Conservation (phyloP, 2,797 vertebrate species). For the Oryzias dopingdopingensis region DNA sequence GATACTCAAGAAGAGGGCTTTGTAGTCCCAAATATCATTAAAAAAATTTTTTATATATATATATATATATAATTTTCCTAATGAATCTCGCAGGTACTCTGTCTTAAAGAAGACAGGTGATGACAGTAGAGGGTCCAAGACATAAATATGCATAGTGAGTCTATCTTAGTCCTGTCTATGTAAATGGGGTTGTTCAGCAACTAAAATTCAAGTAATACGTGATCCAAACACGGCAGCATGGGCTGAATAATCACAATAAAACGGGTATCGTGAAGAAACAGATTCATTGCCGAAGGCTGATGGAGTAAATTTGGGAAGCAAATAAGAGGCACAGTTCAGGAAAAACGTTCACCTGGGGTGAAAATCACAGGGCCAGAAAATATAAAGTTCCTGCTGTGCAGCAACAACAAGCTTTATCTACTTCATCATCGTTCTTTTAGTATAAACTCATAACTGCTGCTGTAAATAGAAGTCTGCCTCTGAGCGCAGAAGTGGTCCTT, state of each 20-base stretch:
- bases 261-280: constrained; percentile 10
- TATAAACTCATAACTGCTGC: not conserved
- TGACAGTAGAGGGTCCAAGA: not conserved
- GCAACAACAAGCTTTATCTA: not conserved
- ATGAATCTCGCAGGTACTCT: too few relatives aligned
- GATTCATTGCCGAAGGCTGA: constrained; percentile 1
- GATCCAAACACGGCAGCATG: constrained; percentile 14
- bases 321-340: not conserved
- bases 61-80: not conserved
- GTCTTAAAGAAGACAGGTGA: too few relatives aligned
- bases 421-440: not conserved
- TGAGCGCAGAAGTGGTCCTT: not conserved
- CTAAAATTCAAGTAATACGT: constrained; percentile 8
- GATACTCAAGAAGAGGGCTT: too few relatives aligned
- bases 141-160: not conserved
- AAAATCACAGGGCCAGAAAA: not conserved
- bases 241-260: constrained; percentile 1
- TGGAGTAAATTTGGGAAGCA: constrained; percentile 7
- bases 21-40: too few relatives aligned
- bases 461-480: not conserved
- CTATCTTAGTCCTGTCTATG: not conserved
- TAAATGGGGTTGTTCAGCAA: constrained; percentile 4
- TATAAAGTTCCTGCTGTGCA: not conserved
- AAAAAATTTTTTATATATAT: too few relatives aligned
- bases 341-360: constrained; percentile 8